Percentiles rank a stretch among this genome's conserved stretches.
Evolutionary conservation across 2,888 invertebrate species (phyloP).

Genomic region (Nomada lathburiana): DNA sequence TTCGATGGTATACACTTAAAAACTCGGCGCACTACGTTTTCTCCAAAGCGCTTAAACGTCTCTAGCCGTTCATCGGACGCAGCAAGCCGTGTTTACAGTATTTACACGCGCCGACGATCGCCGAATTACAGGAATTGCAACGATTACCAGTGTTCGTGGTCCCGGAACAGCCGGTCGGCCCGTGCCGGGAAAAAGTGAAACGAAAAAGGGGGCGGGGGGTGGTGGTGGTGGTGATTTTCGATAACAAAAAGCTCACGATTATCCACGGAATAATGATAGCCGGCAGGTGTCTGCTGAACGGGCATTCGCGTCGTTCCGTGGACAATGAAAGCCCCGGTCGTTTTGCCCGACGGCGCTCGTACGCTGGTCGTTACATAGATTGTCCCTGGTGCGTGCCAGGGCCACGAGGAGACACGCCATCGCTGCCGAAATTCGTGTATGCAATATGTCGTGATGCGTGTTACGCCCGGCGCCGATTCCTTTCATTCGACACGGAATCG

Average conservation of each 20-base stretch:
- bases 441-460: slow-evolving; percentile 81
- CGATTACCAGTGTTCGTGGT: slow-evolving; percentile 54
- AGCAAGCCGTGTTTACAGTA: slow-evolving; percentile 36
- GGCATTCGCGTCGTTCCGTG: slow-evolving; percentile 65
- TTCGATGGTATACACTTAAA: too few species aligned
- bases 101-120: slow-evolving; percentile 53
- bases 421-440: slow-evolving; percentile 65
- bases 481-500: slow-evolving; percentile 51
- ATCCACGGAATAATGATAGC: slow-evolving; percentile 79
- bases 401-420: slow-evolving; percentile 70
- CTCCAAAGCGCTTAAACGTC: too few species aligned
- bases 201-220: slow-evolving; percentile 5
- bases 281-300: slow-evolving; percentile 80
- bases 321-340: slow-evolving; percentile 75
- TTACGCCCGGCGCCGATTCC: slow-evolving; percentile 25
- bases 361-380: slow-evolving; percentile 70
- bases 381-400: slow-evolving; percentile 70
- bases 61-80: slow-evolving; percentile 11
- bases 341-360: slow-evolving; percentile 66
- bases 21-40: too few species aligned
- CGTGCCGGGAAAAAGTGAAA: slow-evolving; percentile 8
- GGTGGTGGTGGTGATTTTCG: slow-evolving; percentile 67
- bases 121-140: slow-evolving; percentile 69
- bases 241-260: slow-evolving; percentile 80
- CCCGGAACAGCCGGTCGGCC: slow-evolving; percentile 37